phyloP scores from a whole-genome alignment of 2,888 invertebrate species.

The Cryptophagus acutangulus region DNA sequence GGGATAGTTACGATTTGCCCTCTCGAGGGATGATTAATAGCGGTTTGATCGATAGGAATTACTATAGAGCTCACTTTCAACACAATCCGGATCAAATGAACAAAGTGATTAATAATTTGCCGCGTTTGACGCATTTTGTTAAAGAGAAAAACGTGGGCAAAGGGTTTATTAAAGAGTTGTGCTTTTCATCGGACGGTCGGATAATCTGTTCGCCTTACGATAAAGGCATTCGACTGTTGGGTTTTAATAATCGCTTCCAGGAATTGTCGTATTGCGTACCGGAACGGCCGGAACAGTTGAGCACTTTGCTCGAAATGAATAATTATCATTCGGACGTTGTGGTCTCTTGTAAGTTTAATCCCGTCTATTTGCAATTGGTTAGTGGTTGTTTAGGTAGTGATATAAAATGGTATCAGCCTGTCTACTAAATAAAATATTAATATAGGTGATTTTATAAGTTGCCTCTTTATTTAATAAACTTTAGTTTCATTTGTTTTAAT shows the following conservation, averaged over 20 bases:
- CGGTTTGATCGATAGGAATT: constrained; percentile 39
- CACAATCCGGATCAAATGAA: constrained; percentile 39
- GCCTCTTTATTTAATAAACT: constrained; percentile 1
- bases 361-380: constrained; percentile 77
- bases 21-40: constrained; percentile 37
- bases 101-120: constrained; percentile 64
- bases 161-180: constrained; percentile 89
- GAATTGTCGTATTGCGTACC: constrained; percentile 71
- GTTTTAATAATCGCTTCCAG: constrained; percentile 70
- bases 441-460: neutral
- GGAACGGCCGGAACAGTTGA: constrained; percentile 49
- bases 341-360: constrained; percentile 86
- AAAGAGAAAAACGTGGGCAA: constrained; percentile 85
- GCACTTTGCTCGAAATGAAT: constrained; percentile 63
- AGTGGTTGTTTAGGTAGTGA: constrained; percentile 87
- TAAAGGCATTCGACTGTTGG: constrained; percentile 77
- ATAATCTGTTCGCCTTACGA: constrained; percentile 87
- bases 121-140: constrained; percentile 75
- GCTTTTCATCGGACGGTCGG: constrained; percentile 86
- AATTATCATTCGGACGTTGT: constrained; percentile 79
- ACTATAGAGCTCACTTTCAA: constrained; percentile 36
- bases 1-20: constrained; percentile 37
- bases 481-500: constrained; percentile 11
- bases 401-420: constrained; percentile 85
- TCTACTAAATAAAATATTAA: constrained; percentile 33